These are phyloP conservation scores for Drosophila lowei DNA, from an alignment of 1,140 invertebrate genomes.

Conservation along the genomic window DNA sequence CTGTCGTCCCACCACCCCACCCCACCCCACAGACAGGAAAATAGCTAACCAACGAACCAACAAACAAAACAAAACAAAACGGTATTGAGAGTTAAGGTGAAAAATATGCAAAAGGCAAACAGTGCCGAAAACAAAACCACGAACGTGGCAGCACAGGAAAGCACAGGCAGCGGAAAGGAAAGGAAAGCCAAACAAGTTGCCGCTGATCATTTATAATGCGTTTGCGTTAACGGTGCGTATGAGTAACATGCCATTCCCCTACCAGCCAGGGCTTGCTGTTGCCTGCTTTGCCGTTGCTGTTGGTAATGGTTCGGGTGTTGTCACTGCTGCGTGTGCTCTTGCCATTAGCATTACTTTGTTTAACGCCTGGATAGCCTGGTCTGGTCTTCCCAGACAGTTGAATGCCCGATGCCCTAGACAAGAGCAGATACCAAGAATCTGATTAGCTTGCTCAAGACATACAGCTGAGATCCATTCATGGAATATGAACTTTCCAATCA, in stretches of 20 bases:
- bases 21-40: conserved; percentile 2
- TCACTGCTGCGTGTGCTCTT: conserved; percentile 53
- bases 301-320: conserved; percentile 42
- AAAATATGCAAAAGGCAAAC: conserved; percentile 62
- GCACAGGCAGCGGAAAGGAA: no score
- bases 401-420: conserved; percentile 12
- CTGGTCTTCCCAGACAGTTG: conserved; percentile 20
- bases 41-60: conserved; percentile 27
- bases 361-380: conserved; percentile 54
- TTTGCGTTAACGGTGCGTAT: conserved; percentile 62
- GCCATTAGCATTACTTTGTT: conserved; percentile 64
- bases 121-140: conserved; percentile 36
- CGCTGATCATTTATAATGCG: conserved; percentile 70
- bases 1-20: conserved; percentile 17
- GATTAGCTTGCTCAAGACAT: not conserved
- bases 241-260: conserved; percentile 65
- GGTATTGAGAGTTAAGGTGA: conserved; percentile 58
- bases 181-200: conserved; percentile 11
- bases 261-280: conserved; percentile 37
- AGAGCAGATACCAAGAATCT: not conserved
- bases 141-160: conserved; percentile 3
- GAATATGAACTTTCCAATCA: no score
- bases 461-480: no score
- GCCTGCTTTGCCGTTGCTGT: conserved; percentile 19
- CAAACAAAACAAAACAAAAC: conserved; percentile 23